These are phyloP conservation scores for Plebejus melissa DNA, from an alignment of 2,888 invertebrate genomes.

Conservation along the genomic window DNA sequence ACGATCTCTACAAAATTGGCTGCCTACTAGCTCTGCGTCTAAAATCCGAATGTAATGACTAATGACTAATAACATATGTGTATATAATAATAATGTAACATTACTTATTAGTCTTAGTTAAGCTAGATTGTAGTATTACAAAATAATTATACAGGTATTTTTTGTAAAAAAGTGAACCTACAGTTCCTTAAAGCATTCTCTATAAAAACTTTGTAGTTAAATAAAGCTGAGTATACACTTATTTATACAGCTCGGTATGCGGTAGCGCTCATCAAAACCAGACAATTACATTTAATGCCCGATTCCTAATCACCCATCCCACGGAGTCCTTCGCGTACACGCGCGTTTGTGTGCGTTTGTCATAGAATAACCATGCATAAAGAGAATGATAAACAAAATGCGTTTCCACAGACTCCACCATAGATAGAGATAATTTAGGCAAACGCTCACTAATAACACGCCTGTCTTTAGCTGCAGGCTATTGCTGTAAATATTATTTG, in stretches of 20 bases:
- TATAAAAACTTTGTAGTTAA: neutral
- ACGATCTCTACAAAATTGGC: neutral
- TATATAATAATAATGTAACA: too few species aligned
- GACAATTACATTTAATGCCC: slow-evolving; percentile 21
- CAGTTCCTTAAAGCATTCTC: neutral
- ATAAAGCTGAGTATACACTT: neutral
- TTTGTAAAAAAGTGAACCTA: neutral
- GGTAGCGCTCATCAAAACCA: neutral
- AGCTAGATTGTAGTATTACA: too few species aligned
- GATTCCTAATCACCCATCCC: slow-evolving; percentile 34
- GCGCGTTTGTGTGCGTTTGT: slow-evolving; percentile 45
- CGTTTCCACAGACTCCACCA: neutral
- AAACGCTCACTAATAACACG: too few species aligned
- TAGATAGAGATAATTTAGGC: neutral
- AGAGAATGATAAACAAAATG: neutral
- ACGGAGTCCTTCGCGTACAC: slow-evolving; percentile 52
- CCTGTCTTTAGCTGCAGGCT: too few species aligned
- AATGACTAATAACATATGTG: too few species aligned
- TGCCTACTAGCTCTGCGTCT: too few species aligned
- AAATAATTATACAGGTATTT: too few species aligned
- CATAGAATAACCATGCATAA: slow-evolving; percentile 25
- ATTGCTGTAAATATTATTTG: too few species aligned
- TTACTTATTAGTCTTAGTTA: too few species aligned
- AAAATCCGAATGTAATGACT: too few species aligned
- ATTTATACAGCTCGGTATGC: neutral